A percentile compares a stretch with the other conserved stretches of the same genome.
These are phyloP conservation scores for Puffinus mauretanicus DNA, from an alignment of 2,113 vertebrate species.

Conservation along the genomic window DNA sequence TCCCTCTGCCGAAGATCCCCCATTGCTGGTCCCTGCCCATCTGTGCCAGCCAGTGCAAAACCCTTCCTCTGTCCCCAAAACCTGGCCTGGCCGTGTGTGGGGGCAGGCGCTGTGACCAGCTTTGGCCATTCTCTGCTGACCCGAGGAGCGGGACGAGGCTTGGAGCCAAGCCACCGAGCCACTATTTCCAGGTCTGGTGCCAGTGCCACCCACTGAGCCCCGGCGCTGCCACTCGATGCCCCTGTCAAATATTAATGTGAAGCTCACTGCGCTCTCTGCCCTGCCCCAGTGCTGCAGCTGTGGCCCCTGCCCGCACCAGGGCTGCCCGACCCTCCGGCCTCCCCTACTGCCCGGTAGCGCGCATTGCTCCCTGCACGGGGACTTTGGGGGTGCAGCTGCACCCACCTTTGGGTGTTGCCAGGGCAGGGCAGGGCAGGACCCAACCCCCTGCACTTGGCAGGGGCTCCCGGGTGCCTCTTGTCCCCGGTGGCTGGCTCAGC, in stretches of 20 bases:
- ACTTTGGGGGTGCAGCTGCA: background rate
- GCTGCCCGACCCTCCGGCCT: background rate
- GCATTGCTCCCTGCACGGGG: background rate
- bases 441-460: accelerated
- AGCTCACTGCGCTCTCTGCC: background rate
- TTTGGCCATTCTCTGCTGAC: accelerated
- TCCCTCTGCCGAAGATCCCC: background rate
- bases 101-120: background rate
- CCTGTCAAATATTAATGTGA: constrained; percentile 20
- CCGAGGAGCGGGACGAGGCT: background rate
- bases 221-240: background rate
- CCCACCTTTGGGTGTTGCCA: background rate
- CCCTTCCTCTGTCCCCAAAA: background rate
- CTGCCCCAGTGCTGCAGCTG: background rate
- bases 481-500: background rate
- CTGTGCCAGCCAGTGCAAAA: background rate
- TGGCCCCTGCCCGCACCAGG: background rate
- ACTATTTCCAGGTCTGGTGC: background rate
- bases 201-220: background rate
- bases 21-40: background rate
- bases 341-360: accelerated
- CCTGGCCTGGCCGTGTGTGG: accelerated
- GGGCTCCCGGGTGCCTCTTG: background rate
- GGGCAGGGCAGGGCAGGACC: background rate
- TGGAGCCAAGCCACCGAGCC: background rate